Base-by-base conservation (phyloP, 2,888 invertebrate species). In the Dugesia japonica region DNA sequence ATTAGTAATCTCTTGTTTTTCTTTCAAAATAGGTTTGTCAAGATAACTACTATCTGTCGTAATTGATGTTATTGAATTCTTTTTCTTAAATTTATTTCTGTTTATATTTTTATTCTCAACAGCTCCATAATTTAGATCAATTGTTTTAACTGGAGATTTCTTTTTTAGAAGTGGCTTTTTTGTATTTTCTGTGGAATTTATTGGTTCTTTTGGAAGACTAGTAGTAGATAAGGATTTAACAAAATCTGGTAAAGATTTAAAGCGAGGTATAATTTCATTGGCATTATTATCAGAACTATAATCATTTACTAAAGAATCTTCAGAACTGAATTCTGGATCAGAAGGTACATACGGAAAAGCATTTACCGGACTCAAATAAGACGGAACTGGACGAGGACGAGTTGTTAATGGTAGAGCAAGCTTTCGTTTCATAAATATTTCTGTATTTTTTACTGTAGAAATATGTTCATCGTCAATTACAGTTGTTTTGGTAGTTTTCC, bases 311-410 rank as follows among this genome's bases (percentile, higher is more conserved):
- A 56, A 20, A 13, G 56, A 56, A 23, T 56, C 56, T 23, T 1
- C 56, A 4, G 56, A 56, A 56, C 56, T 23, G 23, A 56, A 56
- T 56, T 56, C 56, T n/a, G n/a, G 56, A 56, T 56, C 56, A 56
- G n/a, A 9, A 9, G 56, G 56, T 56, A 56, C 56, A n/a, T 23
- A 56, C 1, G 56, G 56, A 56, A 56, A 56, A 23, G 56, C 56
- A 56, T 56, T 56, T 56, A 56, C 56, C 17, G 56, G 56, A 56
- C 56, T 56, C 23, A 56, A n/a, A 56, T 56, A 56, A 9, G 56
- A 56, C 4, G 56, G 56, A 20, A 56, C 56, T 13, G 56, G 56
- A 9, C 56, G n/a, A 1, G 56, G 56, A 9, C 56, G 56, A 23
- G 56, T 56, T 56, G 56, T 56, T 56, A 56, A 56, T 13, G 56